These are phyloP conservation scores for Drosophila equinoxialis DNA, from an alignment of 1,140 invertebrate genomes.

Conservation along the genomic window DNA sequence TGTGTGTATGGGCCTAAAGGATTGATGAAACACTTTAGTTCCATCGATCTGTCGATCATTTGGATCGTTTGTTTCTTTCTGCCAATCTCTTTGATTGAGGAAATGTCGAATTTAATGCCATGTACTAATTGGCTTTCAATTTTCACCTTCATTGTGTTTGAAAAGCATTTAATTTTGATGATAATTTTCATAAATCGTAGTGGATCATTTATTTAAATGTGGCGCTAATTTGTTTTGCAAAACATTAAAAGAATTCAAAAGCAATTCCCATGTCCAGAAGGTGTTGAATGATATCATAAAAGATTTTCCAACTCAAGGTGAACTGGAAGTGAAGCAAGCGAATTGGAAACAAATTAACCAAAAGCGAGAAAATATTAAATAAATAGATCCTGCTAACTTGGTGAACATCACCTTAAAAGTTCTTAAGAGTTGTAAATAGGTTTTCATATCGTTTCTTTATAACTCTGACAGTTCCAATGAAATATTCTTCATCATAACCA, in stretches of 20 bases:
- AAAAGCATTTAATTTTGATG: slow-evolving; percentile 68
- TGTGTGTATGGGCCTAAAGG: slow-evolving; percentile 30
- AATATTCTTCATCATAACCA: too few species aligned
- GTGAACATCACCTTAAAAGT: too few species aligned
- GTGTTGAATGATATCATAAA: slow-evolving; percentile 39
- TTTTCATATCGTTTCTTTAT: too few species aligned
- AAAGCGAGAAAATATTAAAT: too few species aligned
- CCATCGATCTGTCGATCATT: slow-evolving; percentile 7
- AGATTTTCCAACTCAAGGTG: slow-evolving; percentile 10
- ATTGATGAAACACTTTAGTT: slow-evolving; percentile 69
- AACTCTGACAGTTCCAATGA: too few species aligned
- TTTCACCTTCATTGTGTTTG: slow-evolving; percentile 57
- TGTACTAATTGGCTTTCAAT: slow-evolving; percentile 57
- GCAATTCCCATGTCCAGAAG: slow-evolving; percentile 8
- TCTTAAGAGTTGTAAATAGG: too few species aligned
- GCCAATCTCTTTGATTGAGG: slow-evolving; percentile 59
- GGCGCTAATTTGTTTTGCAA: slow-evolving; percentile 51
- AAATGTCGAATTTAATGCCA: slow-evolving; percentile 68
- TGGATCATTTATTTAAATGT: slow-evolving; percentile 48
- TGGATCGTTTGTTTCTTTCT: slow-evolving; percentile 32
- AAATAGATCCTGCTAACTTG: too few species aligned
- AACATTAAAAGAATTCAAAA: slow-evolving; percentile 25
- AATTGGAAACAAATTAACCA: too few species aligned
- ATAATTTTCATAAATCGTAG: slow-evolving; percentile 65
- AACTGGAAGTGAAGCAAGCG: neutral